These are phyloP conservation scores for Clunio marinus DNA, from an alignment of 2,888 invertebrate species.

Conservation along the genomic window DNA sequence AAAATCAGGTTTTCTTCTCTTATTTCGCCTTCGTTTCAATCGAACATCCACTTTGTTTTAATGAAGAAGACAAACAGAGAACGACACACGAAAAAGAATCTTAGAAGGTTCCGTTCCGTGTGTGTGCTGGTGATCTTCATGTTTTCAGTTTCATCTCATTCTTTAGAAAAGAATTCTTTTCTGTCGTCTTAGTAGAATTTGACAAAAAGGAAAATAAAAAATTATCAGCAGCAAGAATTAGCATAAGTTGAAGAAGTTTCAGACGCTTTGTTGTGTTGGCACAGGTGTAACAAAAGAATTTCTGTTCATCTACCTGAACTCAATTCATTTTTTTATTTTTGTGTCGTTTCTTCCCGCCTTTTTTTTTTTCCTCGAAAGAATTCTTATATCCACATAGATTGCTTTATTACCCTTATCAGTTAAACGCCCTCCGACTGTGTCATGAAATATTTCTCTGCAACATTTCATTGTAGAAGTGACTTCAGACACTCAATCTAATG, in stretches of 20 bases:
- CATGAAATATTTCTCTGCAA: neutral
- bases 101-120: no score
- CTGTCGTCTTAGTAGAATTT: neutral
- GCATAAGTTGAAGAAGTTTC: conserved; percentile 29
- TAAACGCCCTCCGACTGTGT: conserved; percentile 6
- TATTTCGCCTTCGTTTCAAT: neutral
- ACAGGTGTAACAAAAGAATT: conserved; percentile 17
- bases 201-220: conserved; percentile 1
- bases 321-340: no score
- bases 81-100: neutral
- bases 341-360: neutral
- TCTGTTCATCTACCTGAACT: neutral
- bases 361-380: neutral
- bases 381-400: conserved; percentile 6
- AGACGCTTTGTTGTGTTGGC: neutral
- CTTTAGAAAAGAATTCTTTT: neutral
- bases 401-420: conserved; percentile 26
- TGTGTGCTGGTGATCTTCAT: conserved; percentile 17
- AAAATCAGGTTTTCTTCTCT: conserved; percentile 25
- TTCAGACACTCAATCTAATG: conserved; percentile 1
- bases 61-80: conserved; percentile 19
- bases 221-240: conserved; percentile 19
- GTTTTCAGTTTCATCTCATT: neutral
- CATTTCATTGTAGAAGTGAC: no score
- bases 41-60: conserved; percentile 35